phyloP scores from a whole-genome alignment of 2,797 vertebrate species.

The Myotis planiceps region DNA sequence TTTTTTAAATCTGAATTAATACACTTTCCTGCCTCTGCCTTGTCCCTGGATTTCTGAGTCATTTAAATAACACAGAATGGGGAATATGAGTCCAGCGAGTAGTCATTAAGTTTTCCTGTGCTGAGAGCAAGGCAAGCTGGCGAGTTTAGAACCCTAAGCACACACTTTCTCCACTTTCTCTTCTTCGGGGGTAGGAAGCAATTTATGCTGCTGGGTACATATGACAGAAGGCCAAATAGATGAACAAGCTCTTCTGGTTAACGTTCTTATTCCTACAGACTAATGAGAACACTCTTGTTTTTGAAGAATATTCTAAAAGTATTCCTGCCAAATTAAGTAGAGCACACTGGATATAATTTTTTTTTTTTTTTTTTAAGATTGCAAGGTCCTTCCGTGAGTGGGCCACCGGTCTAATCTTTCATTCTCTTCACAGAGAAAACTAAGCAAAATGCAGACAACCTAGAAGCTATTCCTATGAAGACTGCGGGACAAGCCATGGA shows the following conservation, averaged over 20 bases:
- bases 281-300: constrained; percentile 43
- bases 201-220: background rate
- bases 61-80: background rate
- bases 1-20: background rate
- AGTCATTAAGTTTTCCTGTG: background rate
- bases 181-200: background rate
- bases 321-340: constrained; percentile 64
- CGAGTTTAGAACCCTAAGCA: background rate
- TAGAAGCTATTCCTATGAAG: background rate
- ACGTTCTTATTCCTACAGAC: constrained; percentile 9
- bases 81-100: background rate
- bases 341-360: constrained; percentile 26
- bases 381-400: constrained; percentile 15
- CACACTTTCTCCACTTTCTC: background rate
- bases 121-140: background rate
- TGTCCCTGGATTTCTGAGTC: background rate
- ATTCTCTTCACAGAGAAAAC: background rate
- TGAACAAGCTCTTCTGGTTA: background rate
- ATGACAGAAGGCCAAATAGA: background rate
- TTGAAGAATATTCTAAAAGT: constrained; percentile 61
- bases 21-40: background rate
- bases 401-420: background rate
- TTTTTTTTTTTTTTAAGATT: background rate
- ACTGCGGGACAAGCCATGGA: background rate
- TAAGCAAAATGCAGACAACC: background rate